Percentiles rank a stretch among this genome's conserved stretches.
Conservation (phyloP, 2,888 invertebrate species). For the Platycheirus albimanus region DNA sequence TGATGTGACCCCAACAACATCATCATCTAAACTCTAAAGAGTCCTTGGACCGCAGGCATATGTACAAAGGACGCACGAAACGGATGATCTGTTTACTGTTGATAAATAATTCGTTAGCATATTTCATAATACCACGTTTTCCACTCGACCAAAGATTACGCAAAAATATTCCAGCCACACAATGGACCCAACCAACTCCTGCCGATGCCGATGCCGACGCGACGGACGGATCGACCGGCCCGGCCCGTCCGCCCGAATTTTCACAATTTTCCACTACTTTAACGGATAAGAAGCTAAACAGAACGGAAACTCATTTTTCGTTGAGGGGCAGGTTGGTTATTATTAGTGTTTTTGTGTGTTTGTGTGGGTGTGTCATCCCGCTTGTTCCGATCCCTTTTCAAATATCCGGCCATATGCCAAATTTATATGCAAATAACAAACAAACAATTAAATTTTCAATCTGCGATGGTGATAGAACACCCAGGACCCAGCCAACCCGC, state of each 20-base stretch:
- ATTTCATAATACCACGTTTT: constrained; percentile 63
- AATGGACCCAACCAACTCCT: constrained; percentile 31
- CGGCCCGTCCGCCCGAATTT: constrained; percentile 32
- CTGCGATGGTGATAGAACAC: constrained; percentile 32
- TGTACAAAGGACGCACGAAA: constrained; percentile 52
- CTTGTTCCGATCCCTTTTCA: constrained; percentile 58
- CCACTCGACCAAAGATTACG: constrained; percentile 64
- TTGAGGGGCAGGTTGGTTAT: too few relatives aligned
- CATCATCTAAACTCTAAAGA: constrained; percentile 19
- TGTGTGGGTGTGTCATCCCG: constrained; percentile 11
- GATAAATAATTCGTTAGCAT: constrained; percentile 73
- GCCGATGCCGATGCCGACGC: too few relatives aligned
- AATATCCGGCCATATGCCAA: constrained; percentile 78
- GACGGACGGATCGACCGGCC: too few relatives aligned
- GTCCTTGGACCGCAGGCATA: constrained; percentile 52
- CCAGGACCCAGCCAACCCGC: too few relatives aligned
- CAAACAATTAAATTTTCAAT: constrained; percentile 79
- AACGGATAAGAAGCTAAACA: constrained; percentile 53
- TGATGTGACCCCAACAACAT: constrained; percentile 24
- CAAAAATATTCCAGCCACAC: constrained; percentile 61
- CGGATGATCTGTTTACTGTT: constrained; percentile 70
- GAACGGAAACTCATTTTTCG: constrained; percentile 14
- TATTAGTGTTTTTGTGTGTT: background rate
- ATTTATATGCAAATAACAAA: constrained; percentile 82
- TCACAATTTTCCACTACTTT: constrained; percentile 59